Evolutionary conservation across 2,113 vertebrate genomes (phyloP), one percentile per base, ranked within the genome.

Genomic region (Talpa occidentalis): DNA sequence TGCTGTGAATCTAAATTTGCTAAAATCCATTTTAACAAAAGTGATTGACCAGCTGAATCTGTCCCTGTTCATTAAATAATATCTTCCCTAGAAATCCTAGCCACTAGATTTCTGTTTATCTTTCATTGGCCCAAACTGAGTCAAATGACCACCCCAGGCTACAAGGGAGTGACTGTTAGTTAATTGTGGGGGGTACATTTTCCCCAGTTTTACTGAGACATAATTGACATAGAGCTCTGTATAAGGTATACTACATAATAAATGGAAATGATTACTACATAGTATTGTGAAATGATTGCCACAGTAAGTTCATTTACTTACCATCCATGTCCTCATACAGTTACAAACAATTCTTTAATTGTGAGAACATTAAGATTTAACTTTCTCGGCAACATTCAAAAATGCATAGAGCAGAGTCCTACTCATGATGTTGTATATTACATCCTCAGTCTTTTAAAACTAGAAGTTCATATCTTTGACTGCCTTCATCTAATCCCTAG

Each of bases 51-150:
- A 3, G 59, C 49, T 83, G 42, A 93, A 24, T 54, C 54, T 47
- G 19, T 52, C 10, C 28, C 1, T 59, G 78, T 79, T 85, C 73
- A 52, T 66, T 80, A 30, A 84, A 44, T 49, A 66, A 22, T 47
- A 86, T 42, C 37, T 82, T 90, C n/a, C 40, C 2, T 94, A 78
- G 56, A 96, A 73, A 95, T 35, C 19, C 19, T 19, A 81, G 10
- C 42, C 17, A 56, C 8, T 56, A 78, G 52, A 42, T 12, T 86
- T 90, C 66, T 66, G 59, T 22, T 90, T 77, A n/a, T 42, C 76
- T 12, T 4, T 74, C 42, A 40, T 40, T 47, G 22, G 35, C 26
- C 44, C 10, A 54, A 72, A 66, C 54, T 66, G 54, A 56, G 59
- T 66, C 70, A 60, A 10, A 30, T 9, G 74, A 73, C 47, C 64